Evolutionary conservation across 2,888 invertebrate genomes (phyloP), one percentile per base, ranked within the genome.

Genomic region (Cantharis flavilabris): DNA sequence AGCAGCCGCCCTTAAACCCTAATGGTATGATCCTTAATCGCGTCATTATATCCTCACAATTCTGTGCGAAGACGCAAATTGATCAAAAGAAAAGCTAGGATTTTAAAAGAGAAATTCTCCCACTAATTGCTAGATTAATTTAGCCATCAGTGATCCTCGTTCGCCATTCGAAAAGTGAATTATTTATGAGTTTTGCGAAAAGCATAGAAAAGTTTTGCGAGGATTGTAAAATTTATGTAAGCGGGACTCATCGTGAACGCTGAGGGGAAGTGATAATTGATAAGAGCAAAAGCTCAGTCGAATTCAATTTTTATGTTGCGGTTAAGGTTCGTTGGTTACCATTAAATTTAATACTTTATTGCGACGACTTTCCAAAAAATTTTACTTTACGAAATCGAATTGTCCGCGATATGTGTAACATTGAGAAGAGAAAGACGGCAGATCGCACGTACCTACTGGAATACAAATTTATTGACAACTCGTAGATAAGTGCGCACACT

Each of bases 11-110:
- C 84, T 85, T 81, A 80, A 85, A 84, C 86, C 83, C 83, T 87
- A 87, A 86, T 87, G 86, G 86, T 81, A 81, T 84, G 84, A 85
- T 86, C 85, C 86, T 86, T 86, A 86, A 86, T 86, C 85, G 84
- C 85, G 86, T 87, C 86, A 86, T 87, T 87, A 86, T 84, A 83
- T 85, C 85, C 83, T 82, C 82, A 64, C 70, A 23, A 30, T 14
- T 70, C 81, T 78, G 63, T 62, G 71, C 71, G 80, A 82, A 82
- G 84, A 80, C 49, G 80, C 77, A 71, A 69, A 30, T 65, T 64
- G 67, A 30, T 75, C 75, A 71, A 72, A 76, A 72, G 62, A 71
- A 64, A 71, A 67, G 16, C 49, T 71, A 23, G 13, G 13, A 10
- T 67, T 67, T 67, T 67, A 10, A 67, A 23, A 67, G 20, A 49